phyloP scores from a whole-genome alignment of 2,888 invertebrate genomes.

The Drosophila affinis region DNA sequence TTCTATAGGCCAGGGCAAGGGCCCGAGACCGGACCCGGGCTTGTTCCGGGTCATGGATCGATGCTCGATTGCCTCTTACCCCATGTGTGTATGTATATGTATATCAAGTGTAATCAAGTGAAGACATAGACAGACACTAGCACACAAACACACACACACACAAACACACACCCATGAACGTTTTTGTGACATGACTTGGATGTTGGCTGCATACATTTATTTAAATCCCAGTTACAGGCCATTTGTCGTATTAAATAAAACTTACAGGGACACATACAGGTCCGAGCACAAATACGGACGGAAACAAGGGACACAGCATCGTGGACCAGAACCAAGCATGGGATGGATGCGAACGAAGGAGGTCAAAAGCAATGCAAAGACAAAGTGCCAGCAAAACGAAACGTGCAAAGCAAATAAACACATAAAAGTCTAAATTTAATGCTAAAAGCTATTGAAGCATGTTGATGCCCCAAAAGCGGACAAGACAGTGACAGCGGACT shows the following conservation, averaged over 20 bases:
- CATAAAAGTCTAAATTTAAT: slow-evolving; percentile 76
- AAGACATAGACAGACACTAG: slow-evolving; percentile 2
- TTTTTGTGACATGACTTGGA: slow-evolving; percentile 39
- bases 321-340: neutral
- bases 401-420: slow-evolving; percentile 77
- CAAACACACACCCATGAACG: slow-evolving; percentile 1
- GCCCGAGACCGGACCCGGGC: neutral
- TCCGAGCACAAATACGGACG: slow-evolving; percentile 7
- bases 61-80: slow-evolving; percentile 27
- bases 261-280: slow-evolving; percentile 44
- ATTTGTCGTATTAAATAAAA: slow-evolving; percentile 78
- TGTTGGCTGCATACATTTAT: slow-evolving; percentile 66
- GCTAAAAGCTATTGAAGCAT: slow-evolving; percentile 72
- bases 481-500: neutral
- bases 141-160: neutral
- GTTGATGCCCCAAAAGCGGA: slow-evolving; percentile 28
- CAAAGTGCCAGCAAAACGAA: slow-evolving; percentile 60
- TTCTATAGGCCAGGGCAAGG: slow-evolving; percentile 45
- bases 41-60: slow-evolving; percentile 9
- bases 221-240: slow-evolving; percentile 72
- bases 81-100: slow-evolving; percentile 14
- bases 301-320: slow-evolving; percentile 11
- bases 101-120: slow-evolving; percentile 54
- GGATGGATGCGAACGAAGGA: slow-evolving; percentile 8
- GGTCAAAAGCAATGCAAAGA: slow-evolving; percentile 45